Conservation (phyloP, 2,113 vertebrate species). For the Craseonycteris thonglongyai region DNA sequence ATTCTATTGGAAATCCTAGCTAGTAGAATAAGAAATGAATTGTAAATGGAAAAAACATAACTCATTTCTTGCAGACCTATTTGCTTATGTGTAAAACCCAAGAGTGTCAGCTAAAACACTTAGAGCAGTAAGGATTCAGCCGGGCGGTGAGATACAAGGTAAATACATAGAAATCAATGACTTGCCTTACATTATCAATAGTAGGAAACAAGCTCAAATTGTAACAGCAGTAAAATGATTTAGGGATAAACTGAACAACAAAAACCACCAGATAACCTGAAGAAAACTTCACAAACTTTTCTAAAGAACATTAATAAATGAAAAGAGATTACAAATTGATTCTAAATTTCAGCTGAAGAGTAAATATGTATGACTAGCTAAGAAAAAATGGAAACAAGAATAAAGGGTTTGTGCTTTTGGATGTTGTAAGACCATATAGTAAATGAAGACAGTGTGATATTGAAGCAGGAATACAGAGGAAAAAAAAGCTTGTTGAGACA, state of each 20-base stretch:
- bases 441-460: neutral
- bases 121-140: neutral
- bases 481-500: neutral
- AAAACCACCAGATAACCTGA: neutral
- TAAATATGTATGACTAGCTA: neutral
- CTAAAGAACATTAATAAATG: neutral
- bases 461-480: neutral
- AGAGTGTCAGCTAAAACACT: neutral
- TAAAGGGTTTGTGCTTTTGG: neutral
- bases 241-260: neutral
- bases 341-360: neutral
- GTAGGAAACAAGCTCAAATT: neutral
- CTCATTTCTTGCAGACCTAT: neutral
- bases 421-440: neutral
- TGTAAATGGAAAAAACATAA: slow-evolving; percentile 7
- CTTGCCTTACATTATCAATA: neutral
- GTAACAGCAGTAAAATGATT: neutral
- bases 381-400: neutral
- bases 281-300: neutral
- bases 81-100: neutral
- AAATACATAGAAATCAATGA: neutral
- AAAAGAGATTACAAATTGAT: neutral
- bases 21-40: slow-evolving; percentile 2
- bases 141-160: neutral
- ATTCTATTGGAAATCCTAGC: neutral